Conservation (phyloP, 2,888 invertebrate genomes). For the Flabesymbios commensalis region DNA sequence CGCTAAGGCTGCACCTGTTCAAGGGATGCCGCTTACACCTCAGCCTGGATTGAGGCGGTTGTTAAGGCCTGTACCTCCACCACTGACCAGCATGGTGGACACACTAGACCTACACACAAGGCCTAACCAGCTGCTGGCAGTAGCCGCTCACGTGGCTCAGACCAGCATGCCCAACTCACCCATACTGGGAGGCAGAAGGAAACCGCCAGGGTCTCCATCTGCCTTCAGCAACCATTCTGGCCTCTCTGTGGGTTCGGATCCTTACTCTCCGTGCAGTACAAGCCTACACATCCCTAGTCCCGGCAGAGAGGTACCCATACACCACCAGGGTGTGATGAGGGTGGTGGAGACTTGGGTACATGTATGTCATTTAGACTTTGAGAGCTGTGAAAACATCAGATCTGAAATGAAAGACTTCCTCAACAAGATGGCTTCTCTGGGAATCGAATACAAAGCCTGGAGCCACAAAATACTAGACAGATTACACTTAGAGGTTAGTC, state of each 20-base stretch:
- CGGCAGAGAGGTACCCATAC: slow-evolving; percentile 48
- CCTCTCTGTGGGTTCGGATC: slow-evolving; percentile 6
- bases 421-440: slow-evolving; percentile 64
- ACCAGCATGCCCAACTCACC: too few relatives aligned
- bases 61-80: background rate
- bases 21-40: too few relatives aligned
- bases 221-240: slow-evolving; percentile 1
- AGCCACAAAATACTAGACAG: slow-evolving; percentile 50
- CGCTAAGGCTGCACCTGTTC: too few relatives aligned
- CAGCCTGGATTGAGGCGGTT: background rate
- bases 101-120: background rate
- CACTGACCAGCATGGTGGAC: background rate
- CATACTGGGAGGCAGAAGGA: too few relatives aligned
- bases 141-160: too few relatives aligned
- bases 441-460: slow-evolving; percentile 66
- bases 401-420: slow-evolving; percentile 66
- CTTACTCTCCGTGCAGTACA: slow-evolving; percentile 21
- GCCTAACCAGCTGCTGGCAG: too few relatives aligned
- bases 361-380: slow-evolving; percentile 53
- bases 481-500: slow-evolving; percentile 53
- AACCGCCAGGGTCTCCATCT: too few relatives aligned
- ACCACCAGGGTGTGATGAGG: slow-evolving; percentile 53
- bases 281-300: slow-evolving; percentile 24
- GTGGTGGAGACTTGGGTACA: slow-evolving; percentile 57
- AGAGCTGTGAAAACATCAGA: slow-evolving; percentile 40